These are phyloP conservation scores for Gymnobelideus leadbeateri DNA, from an alignment of 2,113 vertebrate species.

Conservation along the genomic window DNA sequence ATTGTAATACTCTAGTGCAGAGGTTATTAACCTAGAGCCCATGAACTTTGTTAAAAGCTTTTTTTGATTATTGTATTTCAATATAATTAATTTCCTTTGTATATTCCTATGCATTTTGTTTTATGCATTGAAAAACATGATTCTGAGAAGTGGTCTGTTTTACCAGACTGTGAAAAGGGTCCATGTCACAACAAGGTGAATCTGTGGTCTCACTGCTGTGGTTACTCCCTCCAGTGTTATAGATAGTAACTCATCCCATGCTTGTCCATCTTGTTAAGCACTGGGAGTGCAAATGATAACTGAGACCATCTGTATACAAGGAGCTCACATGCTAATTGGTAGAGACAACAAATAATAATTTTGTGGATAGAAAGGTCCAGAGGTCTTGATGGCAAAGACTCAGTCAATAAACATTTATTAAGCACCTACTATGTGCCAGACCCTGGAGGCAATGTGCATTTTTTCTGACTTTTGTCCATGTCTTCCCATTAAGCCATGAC, in stretches of 20 bases:
- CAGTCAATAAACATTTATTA: neutral
- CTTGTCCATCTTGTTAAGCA: neutral
- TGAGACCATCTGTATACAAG: neutral
- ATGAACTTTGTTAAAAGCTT: too few species aligned
- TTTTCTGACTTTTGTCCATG: neutral
- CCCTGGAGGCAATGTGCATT: neutral
- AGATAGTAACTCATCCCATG: neutral
- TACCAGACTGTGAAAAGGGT: neutral
- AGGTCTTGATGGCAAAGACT: neutral
- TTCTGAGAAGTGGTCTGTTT: neutral
- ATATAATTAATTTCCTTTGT: neutral
- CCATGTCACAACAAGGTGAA: neutral
- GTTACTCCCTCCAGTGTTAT: too few species aligned
- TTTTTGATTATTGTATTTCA: neutral
- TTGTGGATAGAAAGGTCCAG: neutral
- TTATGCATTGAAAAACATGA: neutral
- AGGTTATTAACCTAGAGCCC: too few species aligned
- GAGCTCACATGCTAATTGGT: neutral
- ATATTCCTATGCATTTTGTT: neutral
- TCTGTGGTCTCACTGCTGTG: neutral
- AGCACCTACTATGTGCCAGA: neutral
- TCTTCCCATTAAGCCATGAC: neutral
- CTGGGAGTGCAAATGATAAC: neutral
- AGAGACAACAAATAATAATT: neutral
- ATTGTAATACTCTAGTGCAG: too few species aligned